These are phyloP conservation scores for Rutilus rutilus DNA, from an alignment of 2,113 vertebrate genomes.

Conservation along the genomic window DNA sequence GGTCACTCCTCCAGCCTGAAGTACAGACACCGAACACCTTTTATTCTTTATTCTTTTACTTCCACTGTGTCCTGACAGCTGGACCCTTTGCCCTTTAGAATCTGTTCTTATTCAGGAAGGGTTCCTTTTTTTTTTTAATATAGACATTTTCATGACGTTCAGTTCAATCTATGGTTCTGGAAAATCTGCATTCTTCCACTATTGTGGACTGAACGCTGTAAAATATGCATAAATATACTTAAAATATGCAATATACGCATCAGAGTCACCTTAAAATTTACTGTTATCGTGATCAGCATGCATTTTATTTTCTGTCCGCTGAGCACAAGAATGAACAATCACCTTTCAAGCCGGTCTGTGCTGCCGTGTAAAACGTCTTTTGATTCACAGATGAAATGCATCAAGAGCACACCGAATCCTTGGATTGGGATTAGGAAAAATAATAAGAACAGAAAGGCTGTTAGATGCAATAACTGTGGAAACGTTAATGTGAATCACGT, in stretches of 20 bases:
- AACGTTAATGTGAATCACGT: background rate
- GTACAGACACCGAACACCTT: conserved; percentile 28
- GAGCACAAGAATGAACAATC: background rate
- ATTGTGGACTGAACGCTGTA: too few species aligned
- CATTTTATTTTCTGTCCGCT: background rate
- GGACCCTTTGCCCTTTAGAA: conserved; percentile 9
- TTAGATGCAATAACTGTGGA: background rate
- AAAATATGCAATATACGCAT: conserved; percentile 1
- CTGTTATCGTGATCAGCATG: background rate
- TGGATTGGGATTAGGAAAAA: background rate
- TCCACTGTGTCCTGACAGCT: conserved; percentile 4
- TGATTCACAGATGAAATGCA: background rate
- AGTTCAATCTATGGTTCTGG: background rate
- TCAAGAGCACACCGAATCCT: background rate
- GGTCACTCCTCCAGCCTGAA: conserved; percentile 23
- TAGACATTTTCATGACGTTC: background rate
- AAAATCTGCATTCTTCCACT: background rate
- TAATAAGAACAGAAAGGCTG: background rate
- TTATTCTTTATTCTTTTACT: conserved; percentile 47
- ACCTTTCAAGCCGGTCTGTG: background rate
- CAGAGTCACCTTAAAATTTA: background rate
- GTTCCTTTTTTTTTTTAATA: background rate
- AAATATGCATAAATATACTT: background rate
- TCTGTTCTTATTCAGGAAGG: background rate
- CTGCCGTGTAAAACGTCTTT: background rate